These are phyloP conservation scores for Noctua janthina DNA, from an alignment of 2,888 invertebrate species.

Conservation along the genomic window DNA sequence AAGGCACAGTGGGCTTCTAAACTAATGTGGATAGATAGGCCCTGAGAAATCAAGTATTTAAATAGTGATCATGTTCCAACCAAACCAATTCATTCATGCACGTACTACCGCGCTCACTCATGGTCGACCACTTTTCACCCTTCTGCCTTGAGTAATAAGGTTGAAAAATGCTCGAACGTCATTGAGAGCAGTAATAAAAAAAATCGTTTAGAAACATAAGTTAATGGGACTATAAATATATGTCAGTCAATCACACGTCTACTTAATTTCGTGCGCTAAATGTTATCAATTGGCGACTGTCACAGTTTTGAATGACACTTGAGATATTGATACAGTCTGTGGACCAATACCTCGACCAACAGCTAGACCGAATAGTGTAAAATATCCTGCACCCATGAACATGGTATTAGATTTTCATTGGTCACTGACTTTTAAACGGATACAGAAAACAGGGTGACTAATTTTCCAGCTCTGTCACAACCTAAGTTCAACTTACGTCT, in stretches of 20 bases:
- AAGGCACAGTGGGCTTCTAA: neutral
- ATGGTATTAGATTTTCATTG: constrained; percentile 25
- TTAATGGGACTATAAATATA: constrained; percentile 46
- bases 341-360: constrained; percentile 26
- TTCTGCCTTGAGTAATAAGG: too few relatives aligned
- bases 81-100: constrained; percentile 1
- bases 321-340: constrained; percentile 47
- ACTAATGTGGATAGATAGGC: neutral
- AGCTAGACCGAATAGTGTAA: constrained; percentile 13
- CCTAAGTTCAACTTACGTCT: neutral
- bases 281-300: constrained; percentile 59
- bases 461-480: neutral
- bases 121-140: too few relatives aligned
- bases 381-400: constrained; percentile 27
- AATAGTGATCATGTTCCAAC: neutral
- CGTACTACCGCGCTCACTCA: neutral
- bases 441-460: neutral
- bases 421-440: neutral
- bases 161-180: too few relatives aligned
- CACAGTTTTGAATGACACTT: constrained; percentile 58
- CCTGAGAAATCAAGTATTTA: neutral
- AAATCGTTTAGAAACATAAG: constrained; percentile 20
- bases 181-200: neutral
- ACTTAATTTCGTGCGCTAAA: constrained; percentile 58
- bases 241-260: constrained; percentile 63